Percentiles rank a stretch among this genome's conserved stretches.
Conservation (phyloP, 1,140 invertebrate species). For the Apis cerana region DNA sequence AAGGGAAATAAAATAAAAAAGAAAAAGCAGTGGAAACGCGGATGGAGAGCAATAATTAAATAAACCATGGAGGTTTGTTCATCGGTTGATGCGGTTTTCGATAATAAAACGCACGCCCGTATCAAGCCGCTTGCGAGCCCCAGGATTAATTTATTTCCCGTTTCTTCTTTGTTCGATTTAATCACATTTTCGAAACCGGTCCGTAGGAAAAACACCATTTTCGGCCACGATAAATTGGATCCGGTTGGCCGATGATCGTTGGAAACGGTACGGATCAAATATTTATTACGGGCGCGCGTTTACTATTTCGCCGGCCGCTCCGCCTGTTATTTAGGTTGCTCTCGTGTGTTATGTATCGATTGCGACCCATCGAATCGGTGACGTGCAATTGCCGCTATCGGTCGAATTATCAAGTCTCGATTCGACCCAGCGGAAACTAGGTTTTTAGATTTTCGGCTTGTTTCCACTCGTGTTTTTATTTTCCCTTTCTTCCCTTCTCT, state of each 20-base stretch:
- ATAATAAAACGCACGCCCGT: not conserved
- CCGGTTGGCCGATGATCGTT: conserved; percentile 18
- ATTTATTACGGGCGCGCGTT: conserved; percentile 38
- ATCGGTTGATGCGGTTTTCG: conserved; percentile 18
- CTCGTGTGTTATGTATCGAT: conserved; percentile 7
- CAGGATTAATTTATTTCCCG: conserved; percentile 34
- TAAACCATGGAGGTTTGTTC: conserved; percentile 32
- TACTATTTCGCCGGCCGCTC: conserved; percentile 7
- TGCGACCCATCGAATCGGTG: not conserved
- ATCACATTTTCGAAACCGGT: conserved; percentile 18
- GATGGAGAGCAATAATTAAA: conserved; percentile 19
- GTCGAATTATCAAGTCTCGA: conserved; percentile 1
- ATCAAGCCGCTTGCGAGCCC: no score
- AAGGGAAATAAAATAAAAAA: not conserved
- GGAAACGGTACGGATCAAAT: conserved; percentile 23
- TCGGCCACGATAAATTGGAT: conserved; percentile 32
- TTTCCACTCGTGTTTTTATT: not conserved
- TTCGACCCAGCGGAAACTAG: not conserved
- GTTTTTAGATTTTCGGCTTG: not conserved
- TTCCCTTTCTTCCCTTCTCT: not conserved
- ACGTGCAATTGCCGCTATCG: not conserved
- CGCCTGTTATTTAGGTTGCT: conserved; percentile 10
- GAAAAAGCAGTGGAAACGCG: not conserved
- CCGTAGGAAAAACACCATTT: conserved; percentile 26
- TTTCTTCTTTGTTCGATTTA: conserved; percentile 29